Base-by-base conservation (phyloP, 1,140 invertebrate species). In the Tetragnatha versicolor region DNA sequence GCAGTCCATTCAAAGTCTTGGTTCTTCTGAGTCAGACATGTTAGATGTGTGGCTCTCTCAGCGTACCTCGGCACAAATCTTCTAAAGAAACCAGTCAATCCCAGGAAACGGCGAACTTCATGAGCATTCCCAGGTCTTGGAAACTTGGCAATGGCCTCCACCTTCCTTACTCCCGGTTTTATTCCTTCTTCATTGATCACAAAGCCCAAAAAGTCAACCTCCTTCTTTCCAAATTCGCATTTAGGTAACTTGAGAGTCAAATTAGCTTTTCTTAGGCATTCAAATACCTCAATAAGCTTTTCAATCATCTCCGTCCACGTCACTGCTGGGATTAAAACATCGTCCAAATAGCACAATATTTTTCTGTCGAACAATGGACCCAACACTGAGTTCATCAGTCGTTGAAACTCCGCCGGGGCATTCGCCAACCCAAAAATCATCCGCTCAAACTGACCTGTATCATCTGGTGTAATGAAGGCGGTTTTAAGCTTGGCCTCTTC, bases 401-500 rank as follows among this genome's bases (percentile, higher is more conserved):
- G 14, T 39, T 84, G 84, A 39, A 84, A 84, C 12, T 79, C 80
- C 17, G 73, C 69, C 33, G 83, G 81, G 9, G 82, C 82, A 45
- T 65, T 81, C 17, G 49, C 29, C 12, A 83, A 60, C 1, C 79
- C 80, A 37, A 83, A 83, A 14, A 68, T 81, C 81, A 83, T 81
- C 2, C 63, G 12, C 0, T 81, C 55, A 66, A 83, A 88, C 78
- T 87, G 82, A 60, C 81, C 88, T 25, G 84, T 83, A 5, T 86
- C 85, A 22, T 82, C 82, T 37, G 78, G 82, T 60, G 84, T 85
- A 0, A 82, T 79, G 79, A 89, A 88, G 1, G 87, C 86, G 0
- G 88, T 86, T 75, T 87, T 89, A 5, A 84, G 81, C 45, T 82
- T 84, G 65, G 84, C 83, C 3, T 84, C 81, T 45, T 82, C 80